phyloP scores from a whole-genome alignment of 2,888 invertebrate species.

The Tigriopus californicus region DNA sequence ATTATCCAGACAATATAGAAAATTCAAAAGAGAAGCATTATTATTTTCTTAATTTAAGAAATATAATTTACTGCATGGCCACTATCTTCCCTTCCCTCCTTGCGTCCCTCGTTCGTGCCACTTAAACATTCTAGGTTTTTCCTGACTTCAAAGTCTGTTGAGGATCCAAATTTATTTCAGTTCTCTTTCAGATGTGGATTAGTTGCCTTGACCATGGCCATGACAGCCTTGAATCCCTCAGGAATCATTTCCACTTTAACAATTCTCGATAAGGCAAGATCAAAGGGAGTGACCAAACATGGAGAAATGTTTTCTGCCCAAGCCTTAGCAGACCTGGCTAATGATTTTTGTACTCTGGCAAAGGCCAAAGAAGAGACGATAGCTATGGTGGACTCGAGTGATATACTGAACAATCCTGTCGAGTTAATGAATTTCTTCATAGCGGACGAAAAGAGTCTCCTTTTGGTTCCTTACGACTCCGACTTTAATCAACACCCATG shows the following conservation, averaged over 20 bases:
- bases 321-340: constrained; percentile 1
- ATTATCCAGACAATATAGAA: too few species aligned
- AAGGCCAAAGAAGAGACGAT: too few species aligned
- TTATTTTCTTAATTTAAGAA: too few species aligned
- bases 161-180: too few species aligned
- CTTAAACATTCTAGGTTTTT: too few species aligned
- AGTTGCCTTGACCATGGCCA: constrained; percentile 1
- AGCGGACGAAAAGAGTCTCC: neutral
- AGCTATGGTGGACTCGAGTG: neutral
- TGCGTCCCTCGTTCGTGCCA: too few species aligned
- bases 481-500: constrained; percentile 14
- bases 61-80: too few species aligned
- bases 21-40: too few species aligned
- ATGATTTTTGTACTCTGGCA: neutral
- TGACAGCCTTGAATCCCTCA: neutral
- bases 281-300: neutral
- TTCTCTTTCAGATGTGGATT: constrained; percentile 7
- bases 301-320: constrained; percentile 16
- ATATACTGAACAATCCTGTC: neutral
- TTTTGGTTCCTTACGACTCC: constrained; percentile 13
- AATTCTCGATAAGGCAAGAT: neutral
- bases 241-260: neutral
- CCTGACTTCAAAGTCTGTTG: too few species aligned
- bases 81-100: too few species aligned
- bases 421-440: neutral